These are phyloP conservation scores for Pangasius macronema DNA, from an alignment of 2,797 vertebrate genomes.

Conservation along the genomic window DNA sequence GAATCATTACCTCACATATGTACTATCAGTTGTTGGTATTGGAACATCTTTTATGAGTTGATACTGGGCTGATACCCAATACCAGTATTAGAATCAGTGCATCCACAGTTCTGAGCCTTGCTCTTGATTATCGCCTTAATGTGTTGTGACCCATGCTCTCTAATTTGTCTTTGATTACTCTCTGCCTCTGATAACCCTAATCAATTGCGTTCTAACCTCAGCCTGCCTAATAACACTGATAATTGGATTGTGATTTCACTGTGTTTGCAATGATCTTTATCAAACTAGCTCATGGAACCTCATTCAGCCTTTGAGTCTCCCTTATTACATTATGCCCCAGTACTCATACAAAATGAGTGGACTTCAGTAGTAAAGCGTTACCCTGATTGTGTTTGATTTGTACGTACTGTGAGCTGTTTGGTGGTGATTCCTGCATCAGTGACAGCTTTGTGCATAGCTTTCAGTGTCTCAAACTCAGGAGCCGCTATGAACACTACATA, in stretches of 20 bases:
- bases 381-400: background rate
- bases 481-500: slow-evolving; percentile 96
- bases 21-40: background rate
- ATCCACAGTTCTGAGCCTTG: background rate
- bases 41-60: background rate
- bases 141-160: background rate
- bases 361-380: background rate
- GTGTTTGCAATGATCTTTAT: background rate
- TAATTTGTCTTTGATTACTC: background rate
- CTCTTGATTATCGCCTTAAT: background rate
- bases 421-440: slow-evolving; percentile 93
- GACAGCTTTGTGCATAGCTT: slow-evolving; percentile 93
- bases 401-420: slow-evolving; percentile 92
- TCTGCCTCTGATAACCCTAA: background rate
- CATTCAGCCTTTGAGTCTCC: background rate
- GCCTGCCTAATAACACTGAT: background rate
- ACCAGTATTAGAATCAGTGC: background rate
- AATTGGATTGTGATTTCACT: background rate
- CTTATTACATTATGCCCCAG: background rate
- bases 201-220: background rate
- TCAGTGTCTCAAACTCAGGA: slow-evolving; percentile 91
- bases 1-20: background rate
- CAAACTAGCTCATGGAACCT: background rate
- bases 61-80: background rate
- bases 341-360: background rate